Evolutionary conservation across 2,797 vertebrate genomes (phyloP).

Genomic region (Leontocebus nigricollis): DNA sequence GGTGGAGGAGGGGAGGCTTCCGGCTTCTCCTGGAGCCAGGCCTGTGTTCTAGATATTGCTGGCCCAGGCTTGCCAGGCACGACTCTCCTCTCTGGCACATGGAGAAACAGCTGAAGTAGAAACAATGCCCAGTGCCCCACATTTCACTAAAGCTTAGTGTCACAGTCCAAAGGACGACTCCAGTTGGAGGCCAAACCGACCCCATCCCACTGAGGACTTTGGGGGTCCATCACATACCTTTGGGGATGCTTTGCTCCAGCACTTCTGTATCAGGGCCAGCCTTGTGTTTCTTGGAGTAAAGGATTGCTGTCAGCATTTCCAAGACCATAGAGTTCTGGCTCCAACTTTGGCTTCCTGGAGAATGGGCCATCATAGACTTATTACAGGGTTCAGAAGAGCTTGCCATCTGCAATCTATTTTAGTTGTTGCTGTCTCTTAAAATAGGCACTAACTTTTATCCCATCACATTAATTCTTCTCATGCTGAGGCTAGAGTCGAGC

Average conservation of each 20-base stretch:
- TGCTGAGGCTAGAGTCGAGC: neutral
- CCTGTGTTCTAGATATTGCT: neutral
- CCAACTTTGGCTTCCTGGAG: neutral
- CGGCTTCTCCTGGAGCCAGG: neutral
- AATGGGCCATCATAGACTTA: neutral
- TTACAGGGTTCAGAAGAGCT: neutral
- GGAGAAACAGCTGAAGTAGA: neutral
- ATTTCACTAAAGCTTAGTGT: neutral
- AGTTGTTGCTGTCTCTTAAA: neutral
- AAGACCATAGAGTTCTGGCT: neutral
- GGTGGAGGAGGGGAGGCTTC: neutral
- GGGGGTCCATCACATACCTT: neutral
- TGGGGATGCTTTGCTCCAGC: neutral
- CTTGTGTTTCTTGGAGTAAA: neutral
- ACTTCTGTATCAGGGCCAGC: neutral
- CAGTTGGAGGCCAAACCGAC: neutral
- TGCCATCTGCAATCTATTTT: neutral
- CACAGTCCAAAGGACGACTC: neutral
- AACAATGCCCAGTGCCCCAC: neutral
- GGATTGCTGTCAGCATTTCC: neutral
- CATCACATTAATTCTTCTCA: neutral
- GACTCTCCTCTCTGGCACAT: neutral
- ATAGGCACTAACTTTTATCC: neutral
- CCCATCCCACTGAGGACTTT: neutral
- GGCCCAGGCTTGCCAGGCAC: neutral